Conservation (phyloP, 2,113 vertebrate genomes). For the Scatophagus argus region DNA sequence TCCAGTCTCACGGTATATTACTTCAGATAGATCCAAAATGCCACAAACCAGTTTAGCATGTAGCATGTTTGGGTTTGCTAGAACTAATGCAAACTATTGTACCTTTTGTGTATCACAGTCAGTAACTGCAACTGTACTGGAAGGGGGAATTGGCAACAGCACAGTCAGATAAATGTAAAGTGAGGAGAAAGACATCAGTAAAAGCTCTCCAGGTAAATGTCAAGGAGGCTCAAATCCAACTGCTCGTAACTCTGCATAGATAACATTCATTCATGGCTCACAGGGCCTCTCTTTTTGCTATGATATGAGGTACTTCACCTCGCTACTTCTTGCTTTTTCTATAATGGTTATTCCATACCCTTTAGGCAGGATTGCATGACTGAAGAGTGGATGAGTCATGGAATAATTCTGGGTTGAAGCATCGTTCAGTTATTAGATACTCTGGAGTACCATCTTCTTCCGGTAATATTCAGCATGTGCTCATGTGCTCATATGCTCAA, state of each 20-base stretch:
- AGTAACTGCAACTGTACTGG: conserved; percentile 2
- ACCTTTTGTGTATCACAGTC: conserved; percentile 6
- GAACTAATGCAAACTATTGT: conserved; percentile 48
- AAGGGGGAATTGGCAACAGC: conserved; percentile 1
- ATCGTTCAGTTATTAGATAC: conserved; percentile 41
- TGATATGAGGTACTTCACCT: conserved; percentile 46
- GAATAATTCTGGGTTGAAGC: conserved; percentile 47
- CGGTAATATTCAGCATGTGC: conserved; percentile 38
- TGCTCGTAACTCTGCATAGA: conserved; percentile 42
- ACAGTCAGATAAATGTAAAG: conserved; percentile 35
- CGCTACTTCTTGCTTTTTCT: conserved; percentile 21
- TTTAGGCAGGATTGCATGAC: conserved; percentile 42
- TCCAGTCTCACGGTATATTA: background rate
- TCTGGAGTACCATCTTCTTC: conserved; percentile 19
- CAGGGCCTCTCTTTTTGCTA: conserved; percentile 18
- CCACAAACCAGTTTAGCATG: background rate
- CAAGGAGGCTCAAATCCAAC: conserved; percentile 60
- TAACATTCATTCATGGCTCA: conserved; percentile 48
- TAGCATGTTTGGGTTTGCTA: background rate
- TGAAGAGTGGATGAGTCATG: conserved; percentile 53
- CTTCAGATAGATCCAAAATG: background rate
- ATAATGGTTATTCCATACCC: conserved; percentile 38
- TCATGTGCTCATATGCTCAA: conserved; percentile 27
- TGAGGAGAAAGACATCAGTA: conserved; percentile 11
- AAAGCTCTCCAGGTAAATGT: conserved; percentile 67